Evolutionary conservation across 2,113 vertebrate species (phyloP).

Genomic region (Pimephales promelas): DNA sequence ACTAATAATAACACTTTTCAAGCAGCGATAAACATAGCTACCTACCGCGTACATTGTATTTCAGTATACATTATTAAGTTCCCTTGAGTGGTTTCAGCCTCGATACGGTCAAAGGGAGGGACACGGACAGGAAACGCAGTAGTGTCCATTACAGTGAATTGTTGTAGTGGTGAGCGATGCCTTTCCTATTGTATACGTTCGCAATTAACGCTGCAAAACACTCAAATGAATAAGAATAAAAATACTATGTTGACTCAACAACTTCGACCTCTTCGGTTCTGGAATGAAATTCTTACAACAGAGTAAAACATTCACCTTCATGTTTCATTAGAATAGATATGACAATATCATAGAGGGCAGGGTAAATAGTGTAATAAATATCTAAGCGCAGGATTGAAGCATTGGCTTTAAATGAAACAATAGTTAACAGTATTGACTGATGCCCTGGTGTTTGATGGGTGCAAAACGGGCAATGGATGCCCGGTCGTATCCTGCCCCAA

Average conservation of each 20-base stretch:
- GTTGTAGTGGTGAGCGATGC: conserved; percentile 28
- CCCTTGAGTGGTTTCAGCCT: conserved; percentile 39
- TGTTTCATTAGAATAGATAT: conserved; percentile 59
- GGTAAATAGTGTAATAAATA: conserved; percentile 65
- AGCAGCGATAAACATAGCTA: conserved; percentile 40
- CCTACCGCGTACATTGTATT: conserved; percentile 13
- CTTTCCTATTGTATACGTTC: conserved; percentile 21
- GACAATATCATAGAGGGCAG: conserved; percentile 55
- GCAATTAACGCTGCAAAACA: neutral
- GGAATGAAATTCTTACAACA: conserved; percentile 71
- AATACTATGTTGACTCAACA: conserved; percentile 22
- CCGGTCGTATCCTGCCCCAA: conserved; percentile 38
- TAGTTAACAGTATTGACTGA: conserved; percentile 60
- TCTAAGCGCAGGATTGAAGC: conserved; percentile 57
- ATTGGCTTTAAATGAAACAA: conserved; percentile 40
- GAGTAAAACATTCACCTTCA: conserved; percentile 63
- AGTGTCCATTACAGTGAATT: conserved; percentile 37
- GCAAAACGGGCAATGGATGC: conserved; percentile 29
- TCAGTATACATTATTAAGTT: conserved; percentile 20
- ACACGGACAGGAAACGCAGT: conserved; percentile 13
- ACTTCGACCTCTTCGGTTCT: conserved; percentile 59
- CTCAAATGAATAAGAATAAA: conserved; percentile 29
- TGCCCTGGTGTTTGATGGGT: conserved; percentile 47
- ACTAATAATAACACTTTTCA: conserved; percentile 35
- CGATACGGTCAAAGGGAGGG: conserved; percentile 16